Evolutionary conservation across 1,140 invertebrate genomes (phyloP).

Genomic region (Hestina assimilis): DNA sequence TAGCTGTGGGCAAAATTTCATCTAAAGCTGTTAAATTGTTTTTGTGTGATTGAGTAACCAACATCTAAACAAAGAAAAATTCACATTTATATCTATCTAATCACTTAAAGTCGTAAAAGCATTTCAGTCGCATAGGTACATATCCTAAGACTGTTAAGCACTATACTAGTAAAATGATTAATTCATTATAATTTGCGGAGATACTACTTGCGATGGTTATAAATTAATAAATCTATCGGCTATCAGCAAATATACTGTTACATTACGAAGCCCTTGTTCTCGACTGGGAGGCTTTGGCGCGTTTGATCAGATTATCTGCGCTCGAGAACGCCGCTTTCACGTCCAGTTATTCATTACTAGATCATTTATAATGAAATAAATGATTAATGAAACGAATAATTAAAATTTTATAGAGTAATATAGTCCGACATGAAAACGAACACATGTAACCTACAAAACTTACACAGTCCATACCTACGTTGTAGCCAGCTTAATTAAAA

Average conservation of each 20-base stretch:
- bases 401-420: conserved; percentile 20
- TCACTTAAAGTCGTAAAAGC: no score
- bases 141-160: neutral
- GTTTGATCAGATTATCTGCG: conserved; percentile 30
- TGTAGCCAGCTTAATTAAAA: no score
- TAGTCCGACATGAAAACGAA: no score
- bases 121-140: neutral
- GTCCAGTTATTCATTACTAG: conserved; percentile 27
- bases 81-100: no score
- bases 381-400: conserved; percentile 33
- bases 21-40: no score
- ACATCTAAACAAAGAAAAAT: no score
- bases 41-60: no score
- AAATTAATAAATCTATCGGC: conserved; percentile 58
- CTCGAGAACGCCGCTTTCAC: conserved; percentile 26
- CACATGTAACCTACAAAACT: no score
- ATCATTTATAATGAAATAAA: conserved; percentile 31
- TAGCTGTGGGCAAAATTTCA: no score
- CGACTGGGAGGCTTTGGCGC: conserved; percentile 24
- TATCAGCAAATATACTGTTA: conserved; percentile 43
- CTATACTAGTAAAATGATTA: conserved; percentile 11
- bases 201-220: conserved; percentile 47
- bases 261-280: conserved; percentile 33
- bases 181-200: conserved; percentile 41
- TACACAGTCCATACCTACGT: no score